Evolutionary conservation across 2,113 vertebrate species (phyloP), one percentile per base, ranked within the genome.

Genomic region (Nothocercus nigrocapillus): DNA sequence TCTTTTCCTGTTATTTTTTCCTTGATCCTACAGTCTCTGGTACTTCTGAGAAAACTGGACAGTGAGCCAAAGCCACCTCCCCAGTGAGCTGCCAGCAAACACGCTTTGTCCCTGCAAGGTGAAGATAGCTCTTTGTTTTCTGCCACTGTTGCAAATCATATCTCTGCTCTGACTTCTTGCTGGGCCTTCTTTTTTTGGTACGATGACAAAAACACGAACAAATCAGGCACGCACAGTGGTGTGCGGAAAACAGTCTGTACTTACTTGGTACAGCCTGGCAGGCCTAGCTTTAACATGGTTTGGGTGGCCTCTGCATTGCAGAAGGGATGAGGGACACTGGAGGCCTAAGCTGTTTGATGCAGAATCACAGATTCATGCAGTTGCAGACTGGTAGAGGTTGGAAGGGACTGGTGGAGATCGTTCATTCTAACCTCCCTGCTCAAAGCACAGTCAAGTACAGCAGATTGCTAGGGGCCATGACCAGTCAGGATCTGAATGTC

Each of bases 1-100:
- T 95, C 87, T 95, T 95, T 95, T 97, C 94, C 94, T 93, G 87
- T 94, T 93, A 87, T 92, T 95, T 54, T 54, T 54, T 91, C 79
- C 86, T 91, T 94, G 85, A 88, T 95, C 89, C 93, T 89, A 80
- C 78, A 54, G 78, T 53, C 70, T 68, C 51, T 94, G 85, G 67
- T 77, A 67, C 78, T 77, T 89, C 87, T 88, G 87, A 95, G 93
- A 72, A 96, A 96, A 93, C 2, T 2, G 93, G 87, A 91, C 3
- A 67, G 54, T 83, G 72, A 88, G 79, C 85, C 96, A 95, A 96
- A 95, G 64, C 21, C 45, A 73, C 70, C 40, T 94, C 72, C 54
- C 72, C 15, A 82, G 85, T 21, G 69, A 85, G 63, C 38, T 89
- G 82, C 82, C 82, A 93, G 89, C 80, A 96, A 85, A 80, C 75